These are phyloP conservation scores for Heterotis niloticus DNA, from an alignment of 2,113 vertebrate genomes.

Conservation along the genomic window DNA sequence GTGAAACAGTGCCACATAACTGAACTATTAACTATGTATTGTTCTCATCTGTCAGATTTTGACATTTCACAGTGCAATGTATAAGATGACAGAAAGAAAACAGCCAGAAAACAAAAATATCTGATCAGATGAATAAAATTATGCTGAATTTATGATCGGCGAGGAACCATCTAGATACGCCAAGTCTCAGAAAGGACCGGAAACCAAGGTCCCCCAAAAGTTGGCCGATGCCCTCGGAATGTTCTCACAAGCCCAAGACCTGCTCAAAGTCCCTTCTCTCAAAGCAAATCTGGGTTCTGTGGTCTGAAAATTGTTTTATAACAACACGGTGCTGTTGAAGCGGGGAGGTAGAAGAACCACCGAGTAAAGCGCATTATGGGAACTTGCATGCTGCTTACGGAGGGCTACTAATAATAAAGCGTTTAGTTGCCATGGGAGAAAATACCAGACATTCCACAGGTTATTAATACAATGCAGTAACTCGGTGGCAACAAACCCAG, in stretches of 20 bases:
- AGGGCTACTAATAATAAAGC: neutral
- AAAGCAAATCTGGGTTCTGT: slow-evolving; percentile 20
- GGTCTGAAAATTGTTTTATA: slow-evolving; percentile 37
- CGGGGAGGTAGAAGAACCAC: neutral
- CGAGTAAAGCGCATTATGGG: slow-evolving; percentile 28
- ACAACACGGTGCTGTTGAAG: slow-evolving; percentile 23
- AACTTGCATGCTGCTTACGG: slow-evolving; percentile 28
- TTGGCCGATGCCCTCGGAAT: neutral
- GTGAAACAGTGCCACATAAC: no score
- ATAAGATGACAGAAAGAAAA: no score
- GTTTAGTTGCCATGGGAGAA: neutral
- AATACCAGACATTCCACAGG: neutral
- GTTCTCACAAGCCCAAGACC: slow-evolving; percentile 6
- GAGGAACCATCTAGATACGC: no score
- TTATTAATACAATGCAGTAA: neutral
- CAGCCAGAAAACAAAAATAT: no score
- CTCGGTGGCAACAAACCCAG: neutral
- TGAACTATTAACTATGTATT: no score
- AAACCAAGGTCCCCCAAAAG: no score
- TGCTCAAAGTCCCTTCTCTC: neutral
- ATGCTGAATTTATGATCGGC: no score
- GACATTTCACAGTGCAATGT: no score
- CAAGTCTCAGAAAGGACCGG: no score
- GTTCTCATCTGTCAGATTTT: no score
- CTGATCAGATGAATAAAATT: no score